These are phyloP conservation scores for Cancer borealis DNA, from an alignment of 2,888 invertebrate genomes.

Conservation along the genomic window DNA sequence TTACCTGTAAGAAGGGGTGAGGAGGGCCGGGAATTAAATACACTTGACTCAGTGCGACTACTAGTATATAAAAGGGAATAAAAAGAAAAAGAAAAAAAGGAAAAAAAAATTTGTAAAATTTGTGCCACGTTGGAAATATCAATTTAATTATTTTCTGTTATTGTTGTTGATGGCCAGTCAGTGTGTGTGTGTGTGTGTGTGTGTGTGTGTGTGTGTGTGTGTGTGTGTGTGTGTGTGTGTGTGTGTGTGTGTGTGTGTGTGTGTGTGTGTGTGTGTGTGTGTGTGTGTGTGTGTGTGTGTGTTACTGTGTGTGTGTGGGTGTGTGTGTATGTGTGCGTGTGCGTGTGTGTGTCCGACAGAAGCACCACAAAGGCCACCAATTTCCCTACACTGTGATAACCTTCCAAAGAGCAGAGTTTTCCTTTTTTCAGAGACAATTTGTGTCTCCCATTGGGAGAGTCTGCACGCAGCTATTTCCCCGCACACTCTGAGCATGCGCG, in stretches of 20 bases:
- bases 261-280: background rate
- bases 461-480: no score
- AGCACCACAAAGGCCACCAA: no score
- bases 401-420: background rate
- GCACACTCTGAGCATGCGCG: no score
- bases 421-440: background rate
- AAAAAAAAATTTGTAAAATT: background rate
- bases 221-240: conserved; percentile 29
- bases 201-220: background rate
- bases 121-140: background rate
- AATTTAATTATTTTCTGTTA: background rate
- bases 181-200: conserved; percentile 4
- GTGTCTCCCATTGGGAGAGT: background rate
- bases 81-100: background rate
- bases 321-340: background rate
- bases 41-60: background rate
- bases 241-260: conserved; percentile 13
- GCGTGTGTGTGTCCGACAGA: background rate
- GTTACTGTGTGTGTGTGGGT: background rate
- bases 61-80: background rate
- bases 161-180: background rate
- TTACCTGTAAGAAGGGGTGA: background rate
- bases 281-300: conserved; percentile 16
- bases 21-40: background rate
- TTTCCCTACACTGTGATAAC: background rate